Evolutionary conservation across 2,113 vertebrate genomes (phyloP).

Genomic region (Ifrita kowaldi): DNA sequence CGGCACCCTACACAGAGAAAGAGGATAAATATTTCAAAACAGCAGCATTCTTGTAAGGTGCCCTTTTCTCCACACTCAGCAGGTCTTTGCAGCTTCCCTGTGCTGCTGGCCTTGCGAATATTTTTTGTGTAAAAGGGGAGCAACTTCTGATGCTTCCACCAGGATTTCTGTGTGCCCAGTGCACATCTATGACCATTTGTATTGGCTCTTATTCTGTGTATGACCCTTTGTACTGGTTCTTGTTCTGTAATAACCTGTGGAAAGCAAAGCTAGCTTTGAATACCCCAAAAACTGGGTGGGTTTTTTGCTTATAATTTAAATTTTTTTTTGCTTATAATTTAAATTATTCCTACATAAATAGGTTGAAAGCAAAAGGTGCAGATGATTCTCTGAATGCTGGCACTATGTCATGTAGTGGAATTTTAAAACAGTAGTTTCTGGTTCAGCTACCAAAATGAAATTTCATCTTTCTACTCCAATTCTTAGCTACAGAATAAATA

Average conservation of each 20-base stretch:
- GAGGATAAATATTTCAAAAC: neutral
- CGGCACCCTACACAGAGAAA: constrained; percentile 73
- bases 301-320: neutral
- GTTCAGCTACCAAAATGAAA: neutral
- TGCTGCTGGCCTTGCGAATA: neutral
- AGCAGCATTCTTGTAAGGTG: neutral
- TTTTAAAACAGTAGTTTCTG: neutral
- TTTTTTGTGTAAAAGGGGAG: neutral
- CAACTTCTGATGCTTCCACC: neutral
- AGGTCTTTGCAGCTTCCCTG: neutral
- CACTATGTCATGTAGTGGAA: neutral
- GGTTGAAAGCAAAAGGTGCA: neutral
- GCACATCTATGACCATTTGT: neutral
- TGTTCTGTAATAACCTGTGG: neutral
- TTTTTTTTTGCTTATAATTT: neutral
- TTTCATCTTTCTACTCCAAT: neutral
- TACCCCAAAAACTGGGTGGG: neutral
- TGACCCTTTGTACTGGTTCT: neutral
- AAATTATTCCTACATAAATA: neutral
- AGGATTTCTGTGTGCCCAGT: neutral
- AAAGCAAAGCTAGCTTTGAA: neutral
- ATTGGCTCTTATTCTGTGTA: neutral
- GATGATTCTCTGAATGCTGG: neutral
- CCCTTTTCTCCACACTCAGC: neutral
- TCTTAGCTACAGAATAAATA: neutral